A percentile compares a stretch with the other conserved stretches of the same genome.
These are phyloP conservation scores for Siniperca obscura DNA, from an alignment of 2,797 vertebrate genomes.

Conservation along the genomic window DNA sequence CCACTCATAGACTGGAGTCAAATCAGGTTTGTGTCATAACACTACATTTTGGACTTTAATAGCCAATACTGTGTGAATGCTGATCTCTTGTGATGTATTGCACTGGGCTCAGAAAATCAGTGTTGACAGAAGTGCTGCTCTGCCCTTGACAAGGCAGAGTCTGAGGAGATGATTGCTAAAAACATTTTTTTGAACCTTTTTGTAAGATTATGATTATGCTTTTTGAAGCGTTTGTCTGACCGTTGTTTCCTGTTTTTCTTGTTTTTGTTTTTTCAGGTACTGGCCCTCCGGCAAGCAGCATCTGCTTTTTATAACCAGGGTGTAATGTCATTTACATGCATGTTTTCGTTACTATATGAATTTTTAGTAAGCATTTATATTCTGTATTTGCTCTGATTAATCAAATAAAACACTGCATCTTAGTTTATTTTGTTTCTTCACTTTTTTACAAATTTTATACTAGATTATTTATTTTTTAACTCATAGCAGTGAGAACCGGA, in stretches of 20 bases:
- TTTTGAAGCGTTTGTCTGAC: slow-evolving; percentile 6
- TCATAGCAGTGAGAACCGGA: neutral
- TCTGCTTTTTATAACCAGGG: too few relatives aligned
- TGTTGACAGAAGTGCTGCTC: slow-evolving; percentile 74
- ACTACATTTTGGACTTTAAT: rapidly evolving
- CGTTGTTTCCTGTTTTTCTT: neutral
- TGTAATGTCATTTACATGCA: neutral
- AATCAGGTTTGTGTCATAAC: slow-evolving; percentile 35
- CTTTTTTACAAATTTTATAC: neutral
- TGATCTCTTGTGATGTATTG: slow-evolving; percentile 64
- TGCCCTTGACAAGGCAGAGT: slow-evolving; percentile 73
- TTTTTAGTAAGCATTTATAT: neutral
- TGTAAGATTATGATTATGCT: too few relatives aligned
- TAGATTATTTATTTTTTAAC: too few relatives aligned
- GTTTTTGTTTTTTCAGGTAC: slow-evolving; percentile 35
- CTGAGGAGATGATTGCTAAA: slow-evolving; percentile 57
- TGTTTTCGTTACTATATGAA: neutral
- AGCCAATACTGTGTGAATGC: neutral
- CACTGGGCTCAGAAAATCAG: slow-evolving; percentile 77
- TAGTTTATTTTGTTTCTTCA: neutral
- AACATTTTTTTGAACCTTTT: rapidly evolving
- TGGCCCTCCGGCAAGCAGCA: neutral
- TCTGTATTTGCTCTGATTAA: neutral
- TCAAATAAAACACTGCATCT: slow-evolving; percentile 20
- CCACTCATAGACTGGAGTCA: rapidly evolving